These are phyloP conservation scores for Margaritifera margaritifera DNA, from an alignment of 2,888 invertebrate species.

Conservation along the genomic window DNA sequence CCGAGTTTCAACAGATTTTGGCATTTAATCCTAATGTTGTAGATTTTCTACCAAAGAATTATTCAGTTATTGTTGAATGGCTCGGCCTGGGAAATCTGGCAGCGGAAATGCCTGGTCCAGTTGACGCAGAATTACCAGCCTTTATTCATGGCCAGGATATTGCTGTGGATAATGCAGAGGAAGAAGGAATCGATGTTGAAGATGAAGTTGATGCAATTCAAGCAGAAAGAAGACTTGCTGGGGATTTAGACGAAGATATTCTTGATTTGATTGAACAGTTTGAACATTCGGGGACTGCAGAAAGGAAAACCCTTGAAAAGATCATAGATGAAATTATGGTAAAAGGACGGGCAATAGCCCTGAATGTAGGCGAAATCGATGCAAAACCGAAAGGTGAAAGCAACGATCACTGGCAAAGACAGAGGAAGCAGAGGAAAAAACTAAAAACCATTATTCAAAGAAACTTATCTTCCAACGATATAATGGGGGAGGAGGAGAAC, in stretches of 20 bases:
- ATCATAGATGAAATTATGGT: slow-evolving; percentile 7
- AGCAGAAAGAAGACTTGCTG: too few relatives aligned
- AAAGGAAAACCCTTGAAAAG: slow-evolving; percentile 1
- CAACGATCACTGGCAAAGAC: slow-evolving; percentile 25
- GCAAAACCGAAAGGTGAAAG: slow-evolving; percentile 14
- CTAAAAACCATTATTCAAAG: slow-evolving; percentile 31
- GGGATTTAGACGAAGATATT: too few relatives aligned
- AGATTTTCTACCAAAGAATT: slow-evolving; percentile 14
- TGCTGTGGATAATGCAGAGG: slow-evolving; percentile 35
- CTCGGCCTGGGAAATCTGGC: slow-evolving; percentile 41
- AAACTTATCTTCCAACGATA: slow-evolving; percentile 38
- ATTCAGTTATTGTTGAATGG: slow-evolving; percentile 47
- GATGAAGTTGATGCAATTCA: slow-evolving; percentile 41
- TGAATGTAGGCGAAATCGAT: slow-evolving; percentile 22
- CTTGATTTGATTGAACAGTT: too few relatives aligned
- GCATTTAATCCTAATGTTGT: slow-evolving; percentile 20
- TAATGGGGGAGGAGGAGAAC: slow-evolving; percentile 50
- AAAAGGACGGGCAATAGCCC: slow-evolving; percentile 19
- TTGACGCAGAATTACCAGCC: neutral
- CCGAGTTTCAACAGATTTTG: slow-evolving; percentile 23
- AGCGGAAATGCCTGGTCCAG: slow-evolving; percentile 16
- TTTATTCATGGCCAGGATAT: neutral
- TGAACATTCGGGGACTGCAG: too few relatives aligned
- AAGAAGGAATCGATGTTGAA: slow-evolving; percentile 39
- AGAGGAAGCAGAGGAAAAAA: slow-evolving; percentile 29